Percentiles rank a stretch among this genome's conserved stretches.
Evolutionary conservation across 2,797 vertebrate species (phyloP).

Genomic region (Protosalanx chinensis): DNA sequence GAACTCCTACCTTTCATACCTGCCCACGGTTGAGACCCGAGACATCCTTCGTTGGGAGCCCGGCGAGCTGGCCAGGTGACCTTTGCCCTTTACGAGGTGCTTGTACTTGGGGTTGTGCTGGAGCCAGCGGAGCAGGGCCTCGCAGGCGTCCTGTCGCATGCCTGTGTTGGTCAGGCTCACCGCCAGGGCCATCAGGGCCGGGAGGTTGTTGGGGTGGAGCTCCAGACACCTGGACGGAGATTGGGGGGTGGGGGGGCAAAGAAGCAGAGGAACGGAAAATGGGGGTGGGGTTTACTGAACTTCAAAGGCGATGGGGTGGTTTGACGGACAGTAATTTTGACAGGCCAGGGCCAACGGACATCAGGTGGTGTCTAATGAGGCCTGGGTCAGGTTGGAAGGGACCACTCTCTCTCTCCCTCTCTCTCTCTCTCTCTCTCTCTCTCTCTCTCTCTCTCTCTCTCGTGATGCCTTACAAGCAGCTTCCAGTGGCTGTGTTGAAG

Average conservation of each 20-base stretch:
- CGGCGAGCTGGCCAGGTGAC: slow-evolving; percentile 75
- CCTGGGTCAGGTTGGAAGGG: slow-evolving; percentile 35
- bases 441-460: neutral
- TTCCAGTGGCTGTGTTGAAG: neutral
- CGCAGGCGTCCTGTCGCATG: slow-evolving; percentile 90
- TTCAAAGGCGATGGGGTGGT: slow-evolving; percentile 62
- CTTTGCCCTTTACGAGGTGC: slow-evolving; percentile 82
- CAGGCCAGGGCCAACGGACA: slow-evolving; percentile 53
- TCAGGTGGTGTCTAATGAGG: slow-evolving; percentile 60
- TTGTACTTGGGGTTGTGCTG: slow-evolving; percentile 95
- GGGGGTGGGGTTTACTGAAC: slow-evolving; percentile 5
- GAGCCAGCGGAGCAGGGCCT: slow-evolving; percentile 89
- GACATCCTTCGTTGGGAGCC: slow-evolving; percentile 82
- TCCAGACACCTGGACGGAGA: slow-evolving; percentile 86
- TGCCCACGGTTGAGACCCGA: slow-evolving; percentile 60
- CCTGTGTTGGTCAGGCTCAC: slow-evolving; percentile 97
- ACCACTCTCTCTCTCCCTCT: slow-evolving; percentile 1
- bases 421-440: too few species aligned
- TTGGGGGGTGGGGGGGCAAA: slow-evolving; percentile 23
- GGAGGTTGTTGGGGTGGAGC: slow-evolving; percentile 93
- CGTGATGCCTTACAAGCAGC: slow-evolving; percentile 26
- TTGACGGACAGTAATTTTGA: slow-evolving; percentile 67
- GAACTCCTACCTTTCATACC: slow-evolving; percentile 58
- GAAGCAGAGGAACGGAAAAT: slow-evolving; percentile 20
- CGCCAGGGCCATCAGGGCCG: slow-evolving; percentile 91